phyloP scores from a whole-genome alignment of 2,888 invertebrate species.

The Cordilura impudica region DNA sequence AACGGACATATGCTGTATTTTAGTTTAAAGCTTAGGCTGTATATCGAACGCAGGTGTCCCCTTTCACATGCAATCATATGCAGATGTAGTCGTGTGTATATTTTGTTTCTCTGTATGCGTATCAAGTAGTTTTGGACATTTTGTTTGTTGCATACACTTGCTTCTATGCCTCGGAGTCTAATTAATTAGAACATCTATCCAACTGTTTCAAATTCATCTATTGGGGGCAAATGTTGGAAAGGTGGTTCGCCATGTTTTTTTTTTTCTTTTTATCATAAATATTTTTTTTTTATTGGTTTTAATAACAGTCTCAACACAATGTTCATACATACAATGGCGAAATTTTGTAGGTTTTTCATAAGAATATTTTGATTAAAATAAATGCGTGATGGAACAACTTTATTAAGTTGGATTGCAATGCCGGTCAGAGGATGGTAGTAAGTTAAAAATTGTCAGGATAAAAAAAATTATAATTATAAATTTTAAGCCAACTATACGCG shows the following conservation, averaged over 20 bases:
- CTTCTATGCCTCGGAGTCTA: slow-evolving; percentile 59
- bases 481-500: too few species aligned
- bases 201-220: slow-evolving; percentile 21
- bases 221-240: slow-evolving; percentile 5
- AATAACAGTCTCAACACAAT: too few species aligned
- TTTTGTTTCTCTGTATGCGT: neutral
- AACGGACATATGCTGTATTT: too few species aligned
- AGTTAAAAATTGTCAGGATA: too few species aligned
- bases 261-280: too few species aligned
- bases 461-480: too few species aligned
- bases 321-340: too few species aligned
- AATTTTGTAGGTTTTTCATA: neutral
- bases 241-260: slow-evolving; percentile 8
- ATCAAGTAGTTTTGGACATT: slow-evolving; percentile 13
- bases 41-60: slow-evolving; percentile 15
- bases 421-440: too few species aligned
- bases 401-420: too few species aligned
- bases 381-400: too few species aligned
- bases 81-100: neutral
- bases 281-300: too few species aligned
- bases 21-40: slow-evolving; percentile 17
- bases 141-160: neutral
- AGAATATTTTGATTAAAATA: neutral
- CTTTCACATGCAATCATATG: neutral
- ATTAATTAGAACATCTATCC: slow-evolving; percentile 58